Percentiles rank a stretch among this genome's conserved stretches.
Evolutionary conservation across 2,888 invertebrate species (phyloP).

Genomic region (Apamea anceps): DNA sequence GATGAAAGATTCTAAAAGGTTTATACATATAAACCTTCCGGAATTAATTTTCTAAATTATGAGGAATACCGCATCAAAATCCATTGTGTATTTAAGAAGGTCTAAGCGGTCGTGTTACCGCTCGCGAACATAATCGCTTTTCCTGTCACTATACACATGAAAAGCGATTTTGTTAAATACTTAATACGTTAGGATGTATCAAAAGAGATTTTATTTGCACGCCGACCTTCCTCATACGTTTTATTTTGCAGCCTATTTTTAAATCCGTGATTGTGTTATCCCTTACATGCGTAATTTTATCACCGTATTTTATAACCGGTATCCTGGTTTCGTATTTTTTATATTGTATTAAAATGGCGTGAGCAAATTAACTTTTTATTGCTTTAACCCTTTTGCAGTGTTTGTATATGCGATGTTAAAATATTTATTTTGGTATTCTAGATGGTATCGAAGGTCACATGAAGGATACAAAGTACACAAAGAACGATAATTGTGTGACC

Average conservation of each 20-base stretch:
- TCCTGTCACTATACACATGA: no score
- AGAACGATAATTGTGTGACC: neutral
- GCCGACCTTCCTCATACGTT: neutral
- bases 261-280: constrained; percentile 7
- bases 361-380: constrained; percentile 33
- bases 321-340: neutral
- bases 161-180: no score
- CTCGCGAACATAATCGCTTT: no score
- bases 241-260: neutral
- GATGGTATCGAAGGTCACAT: neutral
- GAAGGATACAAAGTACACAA: neutral
- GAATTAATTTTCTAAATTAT: neutral
- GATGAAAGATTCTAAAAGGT: no score
- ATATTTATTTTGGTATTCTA: constrained; percentile 10
- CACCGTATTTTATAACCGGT: constrained; percentile 20
- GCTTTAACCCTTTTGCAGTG: constrained; percentile 15
- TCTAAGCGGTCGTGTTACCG: neutral
- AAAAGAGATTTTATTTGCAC: constrained; percentile 8
- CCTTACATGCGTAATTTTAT: neutral
- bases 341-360: constrained; percentile 1
- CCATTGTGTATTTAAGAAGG: neutral
- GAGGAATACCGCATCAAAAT: neutral
- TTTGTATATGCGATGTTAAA: constrained; percentile 13
- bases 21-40: neutral
- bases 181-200: neutral